Percentiles rank a stretch among this genome's conserved stretches.
Evolutionary conservation across 30 jellyfish, hydroid and myxozoan genomes (phyloP).

Genomic region (Pelagia noctiluca): DNA sequence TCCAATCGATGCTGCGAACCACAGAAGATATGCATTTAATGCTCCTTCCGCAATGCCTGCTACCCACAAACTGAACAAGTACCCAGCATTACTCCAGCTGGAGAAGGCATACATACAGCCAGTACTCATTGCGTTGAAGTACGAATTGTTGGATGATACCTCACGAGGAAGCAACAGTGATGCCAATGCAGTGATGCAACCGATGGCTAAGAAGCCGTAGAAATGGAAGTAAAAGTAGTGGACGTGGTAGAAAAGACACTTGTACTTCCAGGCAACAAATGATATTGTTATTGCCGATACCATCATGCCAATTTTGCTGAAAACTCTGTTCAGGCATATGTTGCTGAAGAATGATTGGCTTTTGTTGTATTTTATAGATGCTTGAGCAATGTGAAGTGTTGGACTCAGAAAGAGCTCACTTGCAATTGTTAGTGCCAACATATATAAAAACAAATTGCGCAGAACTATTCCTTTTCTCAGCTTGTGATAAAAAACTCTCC

Average conservation of each 20-base stretch:
- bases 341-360: constrained; percentile 32
- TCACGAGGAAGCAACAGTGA: constrained; percentile 57
- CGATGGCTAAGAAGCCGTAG: constrained; percentile 72
- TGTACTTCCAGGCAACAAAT: constrained; percentile 57
- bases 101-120: constrained; percentile 48
- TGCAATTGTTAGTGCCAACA: constrained; percentile 42
- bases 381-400: constrained; percentile 63
- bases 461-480: constrained; percentile 50
- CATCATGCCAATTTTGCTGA: constrained; percentile 60
- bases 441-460: constrained; percentile 54
- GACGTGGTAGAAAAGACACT: constrained; percentile 39
- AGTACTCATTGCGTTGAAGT: constrained; percentile 29
- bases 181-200: constrained; percentile 53
- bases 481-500: constrained; percentile 41
- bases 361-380: constrained; percentile 49
- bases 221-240: constrained; percentile 73
- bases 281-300: constrained; percentile 67
- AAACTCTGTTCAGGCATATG: constrained; percentile 64
- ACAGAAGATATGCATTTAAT: constrained; percentile 58
- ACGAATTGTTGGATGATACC: constrained; percentile 37
- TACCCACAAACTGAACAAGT: constrained; percentile 54
- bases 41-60: constrained; percentile 76
- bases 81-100: constrained; percentile 51
- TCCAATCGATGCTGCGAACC: constrained; percentile 72
- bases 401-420: constrained; percentile 70